Base-by-base conservation (phyloP, 2,797 vertebrate genomes). In the Semaprochilodus insignis region DNA sequence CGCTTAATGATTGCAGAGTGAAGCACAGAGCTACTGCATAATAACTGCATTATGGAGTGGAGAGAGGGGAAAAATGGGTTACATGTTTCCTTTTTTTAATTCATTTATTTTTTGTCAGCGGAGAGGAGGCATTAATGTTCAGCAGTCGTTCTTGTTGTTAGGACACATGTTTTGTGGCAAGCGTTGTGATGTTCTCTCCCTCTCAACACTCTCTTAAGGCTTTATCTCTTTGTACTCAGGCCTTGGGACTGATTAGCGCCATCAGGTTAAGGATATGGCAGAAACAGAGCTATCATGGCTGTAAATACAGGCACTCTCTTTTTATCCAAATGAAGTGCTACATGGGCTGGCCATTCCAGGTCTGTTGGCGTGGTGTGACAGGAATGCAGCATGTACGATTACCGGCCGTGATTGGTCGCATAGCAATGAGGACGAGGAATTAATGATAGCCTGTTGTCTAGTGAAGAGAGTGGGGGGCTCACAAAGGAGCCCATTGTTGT, bases 391-490 rank as follows among this genome's bases (percentile, higher is more conserved):
- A 75, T 84, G 79, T 87, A 71, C 85, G 83, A 88, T 91, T 87
- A 85, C 74, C 69, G 77, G 5, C 52, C 48, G 25, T 87, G 82
- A 89, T 87, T 85, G 85, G 83, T 85, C 40, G 82, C 83, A 85
- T 87, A 85, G 81, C 85, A 85, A 84, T 88, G 86, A 82, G 69
- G 80, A 82, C 40, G 66, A 57, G 83, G 34, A 85, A 88, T 89
- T 85, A 88, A 91, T 87, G 86, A 86, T 85, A 74, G 84, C 85
- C 44, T 84, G 85, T 89, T 85, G 86, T 85, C 86, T 84, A 81
- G 83, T 73, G 75, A 82, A 83, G 85, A 84, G 74, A 83, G 83
- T 48, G 65, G 34, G 77, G 57, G 48, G 78, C 23, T 74, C 69
- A 83, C 81, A 85, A 83, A 82, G 83, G 44, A 80, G 74, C 62